phyloP scores from a whole-genome alignment of 2,888 invertebrate species.

The Cataglyphis altisquamis region DNA sequence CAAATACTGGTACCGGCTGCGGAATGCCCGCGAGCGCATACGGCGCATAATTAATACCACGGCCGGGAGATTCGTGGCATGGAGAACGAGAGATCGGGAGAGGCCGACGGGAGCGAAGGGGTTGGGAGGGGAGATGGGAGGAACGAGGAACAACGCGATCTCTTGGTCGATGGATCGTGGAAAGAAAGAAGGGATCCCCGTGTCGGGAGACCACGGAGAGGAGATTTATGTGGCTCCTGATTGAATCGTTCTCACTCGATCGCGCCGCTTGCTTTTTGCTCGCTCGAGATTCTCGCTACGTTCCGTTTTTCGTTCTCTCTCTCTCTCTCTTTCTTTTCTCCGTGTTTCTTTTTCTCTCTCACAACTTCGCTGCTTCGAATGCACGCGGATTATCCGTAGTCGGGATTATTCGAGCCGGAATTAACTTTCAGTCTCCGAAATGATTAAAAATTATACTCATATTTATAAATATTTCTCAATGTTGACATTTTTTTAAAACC shows the following conservation, averaged over 20 bases:
- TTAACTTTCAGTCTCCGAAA: constrained; percentile 17
- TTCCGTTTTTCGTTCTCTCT: constrained; percentile 65
- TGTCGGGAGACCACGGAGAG: constrained; percentile 84
- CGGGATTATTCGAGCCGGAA: constrained; percentile 24
- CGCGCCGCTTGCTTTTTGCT: constrained; percentile 85
- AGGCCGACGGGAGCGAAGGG: background rate
- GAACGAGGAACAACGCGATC: constrained; percentile 54
- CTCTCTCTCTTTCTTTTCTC: constrained; percentile 49
- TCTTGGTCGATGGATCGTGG: constrained; percentile 69
- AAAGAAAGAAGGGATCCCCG: constrained; percentile 73
- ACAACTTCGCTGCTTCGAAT: constrained; percentile 26
- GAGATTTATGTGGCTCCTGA: constrained; percentile 86
- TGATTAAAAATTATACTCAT: background rate
- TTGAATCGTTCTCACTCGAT: constrained; percentile 87
- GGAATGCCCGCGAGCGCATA: constrained; percentile 85
- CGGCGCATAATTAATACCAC: constrained; percentile 85
- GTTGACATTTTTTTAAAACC: background rate
- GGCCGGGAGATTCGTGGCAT: constrained; percentile 46
- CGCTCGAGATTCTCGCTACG: constrained; percentile 71
- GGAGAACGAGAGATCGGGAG: constrained; percentile 6
- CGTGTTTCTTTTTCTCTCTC: constrained; percentile 46
- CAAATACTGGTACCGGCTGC: constrained; percentile 85
- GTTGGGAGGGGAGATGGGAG: background rate
- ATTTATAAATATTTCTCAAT: constrained; percentile 17
- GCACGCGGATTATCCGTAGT: constrained; percentile 44